Evolutionary conservation across 2,113 vertebrate genomes (phyloP), one percentile per base, ranked within the genome.

Genomic region (Zosterops hypoxanthus): DNA sequence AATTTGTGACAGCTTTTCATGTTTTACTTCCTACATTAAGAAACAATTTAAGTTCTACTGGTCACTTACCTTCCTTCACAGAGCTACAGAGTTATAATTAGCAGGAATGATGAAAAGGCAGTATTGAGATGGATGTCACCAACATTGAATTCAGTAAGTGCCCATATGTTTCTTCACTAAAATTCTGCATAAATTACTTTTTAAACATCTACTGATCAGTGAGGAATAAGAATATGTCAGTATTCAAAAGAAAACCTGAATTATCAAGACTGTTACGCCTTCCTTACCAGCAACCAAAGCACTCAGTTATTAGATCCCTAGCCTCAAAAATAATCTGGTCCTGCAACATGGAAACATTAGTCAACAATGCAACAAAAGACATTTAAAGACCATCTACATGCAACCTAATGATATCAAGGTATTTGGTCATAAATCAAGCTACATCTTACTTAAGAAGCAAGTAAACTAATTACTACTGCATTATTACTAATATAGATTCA

Each of bases 1-100:
- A 1, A 3, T 44, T 69, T 53, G 8, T n/a, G 23, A 26, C 14
- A 28, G 10, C 5, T 86, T 68, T 46, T 26, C 0, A 0, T 39
- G 7, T 47, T 73, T 79, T 41, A 11, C 22, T 72, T 86, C 20
- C 21, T 63, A 18, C 6, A 9, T 21, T 8, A 33, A 29, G 15
- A 73, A 73, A 24, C 2, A 6, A 26, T 68, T 64, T 36, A 44
- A 34, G 6, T 78, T 75, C 15, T 18, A 11, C 6, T 56, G 5
- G 1, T 42, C 5, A 15, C 68, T 77, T 20, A 41, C 42, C 6
- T 87, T 78, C 9, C 50, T 73, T 49, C 69, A 29, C 8, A 34
- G 36, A 31, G 12, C n/a, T 61, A 36, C 9, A 46, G 44, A 59
- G 70, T 39, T 71, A 14, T 39, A 21, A 47, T 21, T 53, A 82